These are phyloP conservation scores for Tachuris rubrigastra DNA, from an alignment of 2,113 vertebrate genomes.

Conservation along the genomic window DNA sequence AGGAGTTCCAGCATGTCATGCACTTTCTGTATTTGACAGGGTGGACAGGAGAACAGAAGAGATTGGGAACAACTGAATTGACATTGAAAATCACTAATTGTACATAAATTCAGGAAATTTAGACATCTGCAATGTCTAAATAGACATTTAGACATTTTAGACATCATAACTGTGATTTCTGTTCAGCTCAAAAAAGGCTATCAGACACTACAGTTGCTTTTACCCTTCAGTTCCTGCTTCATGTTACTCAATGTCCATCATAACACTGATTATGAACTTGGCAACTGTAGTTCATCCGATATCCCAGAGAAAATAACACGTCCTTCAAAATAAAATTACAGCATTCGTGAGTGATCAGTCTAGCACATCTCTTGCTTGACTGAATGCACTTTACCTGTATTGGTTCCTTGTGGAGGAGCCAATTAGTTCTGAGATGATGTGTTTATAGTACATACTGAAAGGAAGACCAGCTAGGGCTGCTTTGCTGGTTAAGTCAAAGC, in stretches of 20 bases:
- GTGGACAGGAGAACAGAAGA: not conserved
- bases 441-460: not conserved
- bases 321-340: constrained; percentile 2
- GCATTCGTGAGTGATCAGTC: not conserved
- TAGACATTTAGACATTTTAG: not conserved
- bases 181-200: not conserved
- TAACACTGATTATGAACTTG: not conserved
- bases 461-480: not conserved
- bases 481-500: not conserved
- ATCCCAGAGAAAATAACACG: not conserved
- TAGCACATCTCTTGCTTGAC: not conserved
- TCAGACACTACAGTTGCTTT: not conserved
- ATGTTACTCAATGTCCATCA: not conserved
- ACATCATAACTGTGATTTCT: not conserved
- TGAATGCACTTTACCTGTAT: not conserved
- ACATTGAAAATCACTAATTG: not conserved
- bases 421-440: not conserved
- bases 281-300: not conserved
- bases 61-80: not conserved
- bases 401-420: not conserved
- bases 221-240: not conserved
- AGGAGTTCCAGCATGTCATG: not conserved
- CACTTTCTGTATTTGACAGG: not conserved
- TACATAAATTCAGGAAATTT: not conserved
- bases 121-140: not conserved